Percentiles rank a stretch among this genome's conserved stretches.
These are phyloP conservation scores for Gallinago paraguaiae DNA, from an alignment of 2,113 vertebrate species.

Conservation along the genomic window DNA sequence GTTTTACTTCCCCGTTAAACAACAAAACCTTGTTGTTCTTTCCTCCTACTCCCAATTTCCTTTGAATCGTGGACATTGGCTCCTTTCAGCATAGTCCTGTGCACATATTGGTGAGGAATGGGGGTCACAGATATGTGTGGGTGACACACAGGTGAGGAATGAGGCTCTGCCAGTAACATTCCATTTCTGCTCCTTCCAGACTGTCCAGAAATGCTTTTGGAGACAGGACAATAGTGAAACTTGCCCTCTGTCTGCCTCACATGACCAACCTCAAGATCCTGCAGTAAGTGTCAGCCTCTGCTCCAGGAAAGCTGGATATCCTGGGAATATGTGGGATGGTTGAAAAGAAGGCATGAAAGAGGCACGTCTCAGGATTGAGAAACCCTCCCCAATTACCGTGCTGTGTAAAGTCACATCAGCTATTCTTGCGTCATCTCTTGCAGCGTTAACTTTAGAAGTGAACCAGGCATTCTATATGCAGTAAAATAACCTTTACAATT, in stretches of 20 bases:
- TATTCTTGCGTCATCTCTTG: background rate
- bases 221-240: constrained; percentile 65
- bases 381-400: background rate
- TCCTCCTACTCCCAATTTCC: background rate
- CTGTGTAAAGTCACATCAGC: background rate
- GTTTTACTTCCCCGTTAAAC: background rate
- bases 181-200: constrained; percentile 63
- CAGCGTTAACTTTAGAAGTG: background rate
- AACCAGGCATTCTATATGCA: background rate
- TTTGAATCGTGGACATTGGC: background rate
- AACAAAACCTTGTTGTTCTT: background rate
- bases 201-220: constrained; percentile 79
- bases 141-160: background rate
- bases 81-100: background rate
- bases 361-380: background rate
- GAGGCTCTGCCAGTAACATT: background rate
- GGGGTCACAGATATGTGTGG: background rate
- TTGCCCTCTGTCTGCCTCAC: constrained; percentile 74
- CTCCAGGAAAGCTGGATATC: background rate
- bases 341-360: background rate
- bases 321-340: background rate
- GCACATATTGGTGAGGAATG: background rate
- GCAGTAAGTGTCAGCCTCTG: constrained; percentile 76
- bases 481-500: background rate
- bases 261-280: constrained; percentile 73